Conservation (phyloP, 1,140 invertebrate species). For the Anthonomus grandis region DNA sequence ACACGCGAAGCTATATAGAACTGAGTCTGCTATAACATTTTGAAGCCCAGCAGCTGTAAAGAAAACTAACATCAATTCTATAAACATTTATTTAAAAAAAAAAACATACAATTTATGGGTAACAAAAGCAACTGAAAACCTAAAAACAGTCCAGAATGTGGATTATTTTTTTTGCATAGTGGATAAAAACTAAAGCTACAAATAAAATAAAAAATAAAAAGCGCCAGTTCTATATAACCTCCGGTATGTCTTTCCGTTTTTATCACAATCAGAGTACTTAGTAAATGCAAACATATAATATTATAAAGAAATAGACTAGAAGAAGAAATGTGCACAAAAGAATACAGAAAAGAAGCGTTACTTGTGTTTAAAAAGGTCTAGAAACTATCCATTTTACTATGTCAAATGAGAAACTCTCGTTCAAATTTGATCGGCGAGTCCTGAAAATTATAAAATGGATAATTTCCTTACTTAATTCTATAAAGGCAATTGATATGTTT, state of each 20-base stretch:
- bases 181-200: constrained; percentile 9
- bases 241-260: constrained; percentile 12
- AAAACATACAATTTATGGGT: constrained; percentile 19
- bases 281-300: no score
- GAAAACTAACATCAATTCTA: constrained; percentile 27
- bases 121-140: constrained; percentile 5
- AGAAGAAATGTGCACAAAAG: no score
- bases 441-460: no score
- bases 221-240: constrained; percentile 50
- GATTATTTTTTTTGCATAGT: no score
- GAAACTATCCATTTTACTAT: constrained; percentile 12
- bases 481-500: not conserved
- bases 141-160: constrained; percentile 7
- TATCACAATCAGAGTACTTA: no score
- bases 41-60: constrained; percentile 46
- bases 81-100: constrained; percentile 13
- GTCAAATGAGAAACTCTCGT: no score
- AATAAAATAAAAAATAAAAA: constrained; percentile 23
- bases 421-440: no score
- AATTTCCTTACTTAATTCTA: not conserved
- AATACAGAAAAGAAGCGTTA: constrained; percentile 4
- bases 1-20: constrained; percentile 48
- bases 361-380: not conserved
- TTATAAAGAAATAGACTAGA: no score
- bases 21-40: constrained; percentile 45